Percentiles rank a stretch among this genome's conserved stretches.
Evolutionary conservation across 2,113 vertebrate species (phyloP).

Genomic region (Colistium nudipinnis): DNA sequence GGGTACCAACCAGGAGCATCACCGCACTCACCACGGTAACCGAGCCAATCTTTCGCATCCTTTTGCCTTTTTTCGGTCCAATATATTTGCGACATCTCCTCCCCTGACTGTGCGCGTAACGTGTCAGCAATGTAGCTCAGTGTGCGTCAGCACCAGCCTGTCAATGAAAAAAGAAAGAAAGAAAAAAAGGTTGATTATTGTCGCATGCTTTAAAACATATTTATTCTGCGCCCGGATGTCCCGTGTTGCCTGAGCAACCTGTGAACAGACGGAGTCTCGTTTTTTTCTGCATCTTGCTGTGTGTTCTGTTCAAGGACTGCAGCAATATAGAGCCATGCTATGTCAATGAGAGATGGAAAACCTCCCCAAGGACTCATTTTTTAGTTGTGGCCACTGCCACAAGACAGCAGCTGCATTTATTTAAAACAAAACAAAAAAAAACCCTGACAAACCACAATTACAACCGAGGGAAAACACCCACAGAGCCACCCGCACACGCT

Average conservation of each 20-base stretch:
- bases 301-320: constrained; percentile 35
- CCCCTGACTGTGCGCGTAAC: background rate
- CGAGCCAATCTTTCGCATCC: constrained; percentile 27
- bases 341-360: constrained; percentile 35
- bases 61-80: no score
- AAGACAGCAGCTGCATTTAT: constrained; percentile 25
- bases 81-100: constrained; percentile 40
- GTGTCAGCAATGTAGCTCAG: constrained; percentile 3
- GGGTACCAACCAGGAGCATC: constrained; percentile 78
- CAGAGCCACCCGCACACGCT: constrained; percentile 11
- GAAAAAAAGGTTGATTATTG: constrained; percentile 50
- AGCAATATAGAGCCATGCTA: constrained; percentile 32
- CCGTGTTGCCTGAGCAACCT: constrained; percentile 32
- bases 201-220: constrained; percentile 73
- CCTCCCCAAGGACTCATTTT: constrained; percentile 32
- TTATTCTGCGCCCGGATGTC: constrained; percentile 27
- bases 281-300: background rate
- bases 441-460: constrained; percentile 40
- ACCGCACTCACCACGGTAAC: constrained; percentile 78
- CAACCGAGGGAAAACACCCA: constrained; percentile 47
- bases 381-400: constrained; percentile 46
- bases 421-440: no score
- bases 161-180: constrained; percentile 53
- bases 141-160: constrained; percentile 39
- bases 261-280: constrained; percentile 29